A percentile compares a stretch with the other conserved stretches of the same genome.
These are phyloP conservation scores for Tolmerus cingulatus DNA, from an alignment of 2,888 invertebrate species.

Conservation along the genomic window DNA sequence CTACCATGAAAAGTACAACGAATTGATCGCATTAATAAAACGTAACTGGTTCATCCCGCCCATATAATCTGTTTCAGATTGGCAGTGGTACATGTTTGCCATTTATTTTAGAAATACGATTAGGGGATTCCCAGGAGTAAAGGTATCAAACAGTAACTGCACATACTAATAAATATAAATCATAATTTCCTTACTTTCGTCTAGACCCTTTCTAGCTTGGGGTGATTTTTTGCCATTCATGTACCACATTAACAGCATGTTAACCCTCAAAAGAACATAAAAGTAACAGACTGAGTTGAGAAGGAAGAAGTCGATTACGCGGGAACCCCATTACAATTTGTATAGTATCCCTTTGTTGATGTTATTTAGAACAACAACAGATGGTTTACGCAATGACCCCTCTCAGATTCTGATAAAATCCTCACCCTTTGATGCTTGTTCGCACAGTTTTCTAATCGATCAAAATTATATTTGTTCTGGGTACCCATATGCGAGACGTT, in stretches of 20 bases:
- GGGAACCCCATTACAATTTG: constrained; percentile 64
- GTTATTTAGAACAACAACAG: constrained; percentile 53
- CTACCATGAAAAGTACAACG: constrained; percentile 57
- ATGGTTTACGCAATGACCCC: constrained; percentile 57
- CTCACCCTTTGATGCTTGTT: constrained; percentile 37
- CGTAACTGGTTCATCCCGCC: constrained; percentile 61
- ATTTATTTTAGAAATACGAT: constrained; percentile 43
- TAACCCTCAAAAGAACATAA: constrained; percentile 56
- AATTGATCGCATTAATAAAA: constrained; percentile 64
- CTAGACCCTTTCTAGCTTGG: constrained; percentile 11
- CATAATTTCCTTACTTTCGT: constrained; percentile 46
- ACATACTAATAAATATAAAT: constrained; percentile 50
- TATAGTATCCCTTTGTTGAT: constrained; percentile 54
- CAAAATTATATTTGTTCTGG: constrained; percentile 42
- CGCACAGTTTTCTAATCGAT: constrained; percentile 45
- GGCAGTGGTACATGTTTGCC: constrained; percentile 44
- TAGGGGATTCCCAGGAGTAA: constrained; percentile 39
- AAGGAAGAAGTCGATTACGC: constrained; percentile 61
- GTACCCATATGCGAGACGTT: constrained; percentile 9
- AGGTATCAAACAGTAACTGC: constrained; percentile 49
- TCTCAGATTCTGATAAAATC: constrained; percentile 2
- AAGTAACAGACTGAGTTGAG: constrained; percentile 45
- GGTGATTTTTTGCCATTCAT: constrained; percentile 53
- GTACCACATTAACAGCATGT: constrained; percentile 60
- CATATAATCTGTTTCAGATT: constrained; percentile 59